Evolutionary conservation across 2,888 invertebrate species (phyloP), one percentile per base, ranked within the genome.

Genomic region (Limnephilus auricula): DNA sequence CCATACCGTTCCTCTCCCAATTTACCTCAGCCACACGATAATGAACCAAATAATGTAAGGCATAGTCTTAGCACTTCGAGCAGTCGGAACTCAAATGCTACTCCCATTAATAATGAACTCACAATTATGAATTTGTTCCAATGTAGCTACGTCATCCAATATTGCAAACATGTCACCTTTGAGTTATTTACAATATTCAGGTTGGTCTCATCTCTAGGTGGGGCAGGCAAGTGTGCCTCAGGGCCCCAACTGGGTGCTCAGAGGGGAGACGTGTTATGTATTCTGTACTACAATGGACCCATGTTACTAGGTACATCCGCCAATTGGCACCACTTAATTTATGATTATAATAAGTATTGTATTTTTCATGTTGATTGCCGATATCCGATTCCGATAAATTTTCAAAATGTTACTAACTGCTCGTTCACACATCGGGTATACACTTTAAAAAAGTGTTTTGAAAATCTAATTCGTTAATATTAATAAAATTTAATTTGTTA

Each of bases 131-230:
- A 65, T 18, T 25, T 65, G 50, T 65, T 65, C 0, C 25, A 25
- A 65, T 25, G 9, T 65, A n/a, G 25, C 1, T 9, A 65, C 65
- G 65, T 65, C 65, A 65, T 65, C 65, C 25, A 25, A 25, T 65
- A n/a, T 65, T 65, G 65, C 65, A 65, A 65, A 65, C 65, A 65
- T 65, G 65, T 65, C 65, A 65, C 65, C 65, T 65, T 65, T 65
- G 65, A 65, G 65, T 65, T 65, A 65, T 65, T 65, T 65, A 65
- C 65, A 65, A 65, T 65, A 25, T 65, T n/a, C n/a, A 65, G 65
- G 65, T n/a, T 65, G 25, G 65, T 65, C 65, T n/a, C 2, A 9
- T 65, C 65, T n/a, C 65, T 25, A n/a, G 65, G 65, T 65, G 65
- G 65, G 65, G 65, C 65, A 25, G 25, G 9, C 25, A 65, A n/a